Conservation (phyloP, 2,888 invertebrate species). For the Acleris emargana region DNA sequence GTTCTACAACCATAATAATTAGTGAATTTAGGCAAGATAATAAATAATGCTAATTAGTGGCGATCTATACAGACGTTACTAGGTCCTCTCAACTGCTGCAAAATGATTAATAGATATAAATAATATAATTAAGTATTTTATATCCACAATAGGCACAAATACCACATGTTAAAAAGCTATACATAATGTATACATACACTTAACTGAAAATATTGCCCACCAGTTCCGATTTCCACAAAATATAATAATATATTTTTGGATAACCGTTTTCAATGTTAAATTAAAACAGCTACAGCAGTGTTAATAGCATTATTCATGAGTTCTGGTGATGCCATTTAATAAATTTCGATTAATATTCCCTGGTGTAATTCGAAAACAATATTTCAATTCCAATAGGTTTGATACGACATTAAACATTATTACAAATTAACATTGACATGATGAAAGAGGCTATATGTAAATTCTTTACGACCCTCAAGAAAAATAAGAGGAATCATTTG, state of each 20-base stretch:
- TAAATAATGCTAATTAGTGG: too few relatives aligned
- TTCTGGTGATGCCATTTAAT: constrained; percentile 14
- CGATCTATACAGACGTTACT: too few relatives aligned
- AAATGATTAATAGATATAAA: too few relatives aligned
- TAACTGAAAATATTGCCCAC: not conserved
- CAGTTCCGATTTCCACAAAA: constrained; percentile 10
- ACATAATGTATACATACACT: not conserved
- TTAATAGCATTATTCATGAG: constrained; percentile 38
- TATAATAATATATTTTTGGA: constrained; percentile 21
- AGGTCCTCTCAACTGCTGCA: too few relatives aligned
- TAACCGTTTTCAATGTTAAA: constrained; percentile 18
- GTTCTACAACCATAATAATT: too few relatives aligned
- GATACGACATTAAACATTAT: not conserved
- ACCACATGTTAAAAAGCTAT: too few relatives aligned
- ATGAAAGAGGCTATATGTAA: too few relatives aligned
- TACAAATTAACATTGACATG: too few relatives aligned
- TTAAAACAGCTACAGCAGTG: constrained; percentile 20
- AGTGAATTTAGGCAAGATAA: too few relatives aligned
- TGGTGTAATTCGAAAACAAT: constrained; percentile 13
- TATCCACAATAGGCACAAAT: too few relatives aligned
- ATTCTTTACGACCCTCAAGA: too few relatives aligned
- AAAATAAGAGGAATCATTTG: too few relatives aligned
- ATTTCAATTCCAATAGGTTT: constrained; percentile 16
- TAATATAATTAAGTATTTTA: not conserved
- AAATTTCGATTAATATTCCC: constrained; percentile 27